phyloP scores from a whole-genome alignment of 2,113 vertebrate species.

The Calonectris borealis region DNA sequence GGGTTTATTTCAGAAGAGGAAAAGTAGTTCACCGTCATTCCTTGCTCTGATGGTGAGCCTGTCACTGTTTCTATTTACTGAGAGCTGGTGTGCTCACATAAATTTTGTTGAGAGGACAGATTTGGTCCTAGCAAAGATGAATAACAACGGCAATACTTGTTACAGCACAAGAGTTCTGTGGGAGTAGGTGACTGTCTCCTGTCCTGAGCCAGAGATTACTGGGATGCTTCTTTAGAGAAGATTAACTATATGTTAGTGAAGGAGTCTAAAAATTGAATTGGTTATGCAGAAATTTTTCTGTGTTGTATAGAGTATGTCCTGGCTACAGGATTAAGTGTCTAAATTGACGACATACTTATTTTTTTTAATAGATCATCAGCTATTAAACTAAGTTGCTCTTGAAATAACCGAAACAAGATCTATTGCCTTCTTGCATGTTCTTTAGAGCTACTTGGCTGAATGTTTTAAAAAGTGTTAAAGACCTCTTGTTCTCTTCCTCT shows the following conservation, averaged over 20 bases:
- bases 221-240: background rate
- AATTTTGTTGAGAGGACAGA: background rate
- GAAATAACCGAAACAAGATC: background rate
- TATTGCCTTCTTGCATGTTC: background rate
- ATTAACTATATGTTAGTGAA: background rate
- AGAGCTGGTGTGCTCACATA: background rate
- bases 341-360: rapidly evolving
- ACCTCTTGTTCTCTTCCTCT: background rate
- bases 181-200: background rate
- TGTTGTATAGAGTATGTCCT: background rate
- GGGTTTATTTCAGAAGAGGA: background rate
- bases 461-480: background rate
- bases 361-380: background rate
- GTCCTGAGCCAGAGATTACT: background rate
- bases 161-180: background rate
- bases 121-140: background rate
- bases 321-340: background rate
- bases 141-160: background rate
- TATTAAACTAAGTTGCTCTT: background rate
- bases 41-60: background rate
- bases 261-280: background rate
- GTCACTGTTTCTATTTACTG: background rate
- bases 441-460: background rate
- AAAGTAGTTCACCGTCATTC: background rate
- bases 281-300: background rate